These are phyloP conservation scores for Pemphigus obesinymphae DNA, from an alignment of 1,140 invertebrate species.

Conservation along the genomic window DNA sequence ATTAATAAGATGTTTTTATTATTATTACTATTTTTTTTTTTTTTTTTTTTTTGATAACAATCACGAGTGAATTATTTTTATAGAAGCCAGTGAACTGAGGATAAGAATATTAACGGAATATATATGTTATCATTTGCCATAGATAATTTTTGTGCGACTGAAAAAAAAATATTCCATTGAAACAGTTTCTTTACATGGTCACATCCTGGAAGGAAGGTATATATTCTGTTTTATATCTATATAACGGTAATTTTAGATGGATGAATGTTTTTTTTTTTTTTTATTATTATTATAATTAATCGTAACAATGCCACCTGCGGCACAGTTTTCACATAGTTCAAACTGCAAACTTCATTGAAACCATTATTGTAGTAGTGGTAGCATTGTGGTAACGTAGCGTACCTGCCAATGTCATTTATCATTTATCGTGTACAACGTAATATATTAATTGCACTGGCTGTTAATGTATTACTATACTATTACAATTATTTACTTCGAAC, in stretches of 20 bases:
- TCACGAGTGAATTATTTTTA: too few relatives aligned
- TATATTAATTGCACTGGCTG: not conserved
- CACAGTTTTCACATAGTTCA: not conserved
- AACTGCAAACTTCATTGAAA: not conserved
- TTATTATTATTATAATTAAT: not conserved
- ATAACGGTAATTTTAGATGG: conserved; percentile 14
- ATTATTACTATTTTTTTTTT: too few relatives aligned
- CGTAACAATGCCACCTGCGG: not conserved
- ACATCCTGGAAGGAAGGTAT: not conserved
- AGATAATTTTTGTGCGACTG: not conserved
- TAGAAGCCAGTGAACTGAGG: not conserved
- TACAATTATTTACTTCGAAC: too few relatives aligned
- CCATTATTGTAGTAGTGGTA: not conserved
- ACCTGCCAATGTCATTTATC: not conserved
- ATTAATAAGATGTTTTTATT: too few relatives aligned
- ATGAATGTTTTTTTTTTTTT: conserved; percentile 2
- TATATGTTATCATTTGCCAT: not conserved
- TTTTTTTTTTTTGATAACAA: too few relatives aligned
- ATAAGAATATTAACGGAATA: not conserved
- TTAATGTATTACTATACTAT: not conserved
- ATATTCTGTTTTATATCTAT: not conserved
- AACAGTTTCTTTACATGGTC: not conserved
- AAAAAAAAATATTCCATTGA: not conserved
- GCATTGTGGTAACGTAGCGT: not conserved
- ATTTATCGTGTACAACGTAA: not conserved